A percentile compares a stretch with the other conserved stretches of the same genome.
Evolutionary conservation across 2,888 invertebrate genomes (phyloP).

Genomic region (Cataglyphis livida): DNA sequence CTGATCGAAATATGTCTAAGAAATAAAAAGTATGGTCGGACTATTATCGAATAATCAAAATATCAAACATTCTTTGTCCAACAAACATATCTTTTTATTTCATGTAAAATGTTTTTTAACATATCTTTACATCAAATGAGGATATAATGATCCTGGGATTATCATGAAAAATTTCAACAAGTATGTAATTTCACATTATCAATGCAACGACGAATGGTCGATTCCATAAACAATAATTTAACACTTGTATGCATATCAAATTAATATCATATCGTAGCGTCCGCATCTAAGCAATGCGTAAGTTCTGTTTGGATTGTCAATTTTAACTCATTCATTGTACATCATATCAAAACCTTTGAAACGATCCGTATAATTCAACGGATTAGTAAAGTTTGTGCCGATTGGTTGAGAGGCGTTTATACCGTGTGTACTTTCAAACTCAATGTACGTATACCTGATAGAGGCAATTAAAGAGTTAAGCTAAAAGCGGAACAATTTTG

Average conservation of each 20-base stretch:
- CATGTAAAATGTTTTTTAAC: conserved; percentile 1
- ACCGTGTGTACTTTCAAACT: conserved; percentile 53
- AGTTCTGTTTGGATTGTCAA: conserved; percentile 6
- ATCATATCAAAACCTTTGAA: neutral
- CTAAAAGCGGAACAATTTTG: conserved; percentile 44
- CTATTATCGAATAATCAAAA: conserved; percentile 39
- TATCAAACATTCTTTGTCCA: conserved; percentile 15
- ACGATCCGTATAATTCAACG: neutral
- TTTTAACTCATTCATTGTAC: neutral
- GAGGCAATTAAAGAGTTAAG: conserved; percentile 41
- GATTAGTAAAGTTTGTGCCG: neutral
- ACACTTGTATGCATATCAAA: conserved; percentile 40
- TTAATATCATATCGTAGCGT: conserved; percentile 27
- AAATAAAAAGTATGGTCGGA: conserved; percentile 13
- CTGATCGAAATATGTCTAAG: conserved; percentile 7
- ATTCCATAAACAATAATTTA: neutral
- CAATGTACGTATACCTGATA: conserved; percentile 53
- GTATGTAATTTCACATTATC: conserved; percentile 25
- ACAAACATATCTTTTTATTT: conserved; percentile 26
- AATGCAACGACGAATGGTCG: neutral
- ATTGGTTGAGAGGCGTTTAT: conserved; percentile 30
- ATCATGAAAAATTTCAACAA: conserved; percentile 1
- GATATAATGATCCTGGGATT: neutral
- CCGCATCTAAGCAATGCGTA: conserved; percentile 12
- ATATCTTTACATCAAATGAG: neutral